Base-by-base conservation (phyloP, 1,140 invertebrate genomes). In the Danaus melanippus region DNA sequence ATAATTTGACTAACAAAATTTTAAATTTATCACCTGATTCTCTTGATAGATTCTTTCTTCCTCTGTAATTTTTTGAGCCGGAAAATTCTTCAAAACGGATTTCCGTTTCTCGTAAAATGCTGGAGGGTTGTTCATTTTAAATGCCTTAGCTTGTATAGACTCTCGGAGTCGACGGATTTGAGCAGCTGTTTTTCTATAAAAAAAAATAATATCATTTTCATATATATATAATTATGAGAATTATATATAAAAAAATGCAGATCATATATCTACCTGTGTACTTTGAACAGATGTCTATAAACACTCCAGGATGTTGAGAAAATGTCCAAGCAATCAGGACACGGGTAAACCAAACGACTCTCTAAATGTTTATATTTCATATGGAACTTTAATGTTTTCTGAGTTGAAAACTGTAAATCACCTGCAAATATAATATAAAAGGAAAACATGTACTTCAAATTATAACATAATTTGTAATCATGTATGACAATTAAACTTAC, bases 221-320 rank as follows among this genome's bases (percentile, higher is more conserved):
- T n/a, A n/a, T n/a, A n/a, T 7, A 32, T 7, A 32, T 32, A 8
- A 32, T 32, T 32, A 32, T 32, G 21, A 32, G 6, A 32, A 32
- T 2, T 3, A 4, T 32, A 32, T 32, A 32, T 32, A 32, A 32
- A 32, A 32, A 3, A 42, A 53, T 42, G 11, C 41, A 9, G 52
- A 51, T 40, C 32, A 9, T 8, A 32, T 17, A 4, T 50, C 56
- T 80, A 90, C 89, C 89, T 86, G 74, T 92, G 90, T 70, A 92
- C 89, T 88, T 92, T 93, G 53, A 89, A 90, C 8, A 93, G 83
- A 87, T 93, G 92, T n/a, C 92, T 87, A 67, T 92, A 91, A 6
- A 93, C 92, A 66, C 91, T 90, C 89, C 91, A 92, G 0, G 90
- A 88, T 62, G 92, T 92, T 41, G 91, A 86, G 76, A 93, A 93